Base-by-base conservation (phyloP, 1,140 invertebrate genomes). In the Anoplolepis gracilipes region DNA sequence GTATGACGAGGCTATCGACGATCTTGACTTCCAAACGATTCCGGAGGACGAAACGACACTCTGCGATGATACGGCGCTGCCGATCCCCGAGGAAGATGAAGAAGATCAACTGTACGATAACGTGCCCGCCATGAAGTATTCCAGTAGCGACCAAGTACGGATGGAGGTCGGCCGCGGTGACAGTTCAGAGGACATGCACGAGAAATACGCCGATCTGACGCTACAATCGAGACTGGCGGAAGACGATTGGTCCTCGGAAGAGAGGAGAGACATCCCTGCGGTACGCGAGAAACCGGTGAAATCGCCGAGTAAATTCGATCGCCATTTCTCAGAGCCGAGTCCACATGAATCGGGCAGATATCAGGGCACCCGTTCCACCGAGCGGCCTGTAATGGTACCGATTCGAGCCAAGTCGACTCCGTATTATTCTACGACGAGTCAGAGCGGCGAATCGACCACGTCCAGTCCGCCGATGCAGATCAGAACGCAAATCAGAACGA, bases 361-460 rank as follows among this genome's bases (percentile, higher is more conserved):
- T 55, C 78, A 85, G 25, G 93, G 93, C 16, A 95, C 94, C 0
- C 93, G 87, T 33, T 95, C 94, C 0, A 95, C 94, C 16, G 93
- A 94, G 36, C 76, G 94, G 73, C 94, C 94, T 0, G 93, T 95
- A 0, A 25, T 95, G 0, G 92, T 95, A 0, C 93, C 94, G 0
- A 92, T 93, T n/a, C 85, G 93, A 42, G 92, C 93, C 0, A 95
- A 95, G 64, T 93, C 94, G 3, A 94, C 94, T 1, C 94, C 94
- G 19, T 95, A 95, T 33, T 95, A 95, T 53, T 95, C 94, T 0
- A 95, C 94, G 5, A 95, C 94, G 1, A 95, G 94, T 57, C 64
- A 95, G 22, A 95, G 94, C 78, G 94, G 94, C n/a, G 94, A 95
- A 42, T 95, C 94, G 6, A 95, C 94, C 0, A 95, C 94, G 0